phyloP scores from a whole-genome alignment of 2,888 invertebrate genomes.

The Cosmopolites sordidus region DNA sequence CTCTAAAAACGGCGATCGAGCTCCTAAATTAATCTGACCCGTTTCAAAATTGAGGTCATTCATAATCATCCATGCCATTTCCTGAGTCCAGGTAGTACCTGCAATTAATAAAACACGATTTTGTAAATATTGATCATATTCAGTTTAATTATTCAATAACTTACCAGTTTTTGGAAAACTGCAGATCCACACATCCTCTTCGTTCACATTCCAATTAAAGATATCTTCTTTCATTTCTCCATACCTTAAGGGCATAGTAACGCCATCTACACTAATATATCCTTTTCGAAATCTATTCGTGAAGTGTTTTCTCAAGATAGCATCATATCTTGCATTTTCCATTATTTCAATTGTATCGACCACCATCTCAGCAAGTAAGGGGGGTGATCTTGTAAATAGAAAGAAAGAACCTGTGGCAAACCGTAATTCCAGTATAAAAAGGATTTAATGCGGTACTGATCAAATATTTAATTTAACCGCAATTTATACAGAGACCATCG shows the following conservation, averaged over 20 bases:
- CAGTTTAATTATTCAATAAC: constrained; percentile 3
- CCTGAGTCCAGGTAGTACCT: constrained; percentile 77
- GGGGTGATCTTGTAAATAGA: too few species aligned
- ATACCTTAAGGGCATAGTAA: constrained; percentile 47
- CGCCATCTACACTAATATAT: constrained; percentile 40
- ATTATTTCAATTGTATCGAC: constrained; percentile 16
- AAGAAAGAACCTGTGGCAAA: too few species aligned
- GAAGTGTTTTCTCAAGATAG: constrained; percentile 36
- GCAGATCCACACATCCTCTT: constrained; percentile 55
- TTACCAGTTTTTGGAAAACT: constrained; percentile 57
- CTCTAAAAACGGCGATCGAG: constrained; percentile 70
- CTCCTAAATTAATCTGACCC: constrained; percentile 52
- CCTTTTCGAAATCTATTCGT: constrained; percentile 37
- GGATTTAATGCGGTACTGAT: too few species aligned
- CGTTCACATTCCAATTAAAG: constrained; percentile 48
- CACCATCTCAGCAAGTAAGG: constrained; percentile 3
- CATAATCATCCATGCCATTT: constrained; percentile 67
- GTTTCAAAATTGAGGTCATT: constrained; percentile 58
- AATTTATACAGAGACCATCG: too few species aligned
- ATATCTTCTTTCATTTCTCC: constrained; percentile 45
- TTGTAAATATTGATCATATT: too few species aligned
- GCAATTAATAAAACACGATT: constrained; percentile 26
- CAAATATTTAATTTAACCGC: too few species aligned
- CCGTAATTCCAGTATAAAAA: too few species aligned
- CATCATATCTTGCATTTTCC: constrained; percentile 27